Conservation (phyloP, 1,140 invertebrate species). For the Epicauta chinensis region DNA sequence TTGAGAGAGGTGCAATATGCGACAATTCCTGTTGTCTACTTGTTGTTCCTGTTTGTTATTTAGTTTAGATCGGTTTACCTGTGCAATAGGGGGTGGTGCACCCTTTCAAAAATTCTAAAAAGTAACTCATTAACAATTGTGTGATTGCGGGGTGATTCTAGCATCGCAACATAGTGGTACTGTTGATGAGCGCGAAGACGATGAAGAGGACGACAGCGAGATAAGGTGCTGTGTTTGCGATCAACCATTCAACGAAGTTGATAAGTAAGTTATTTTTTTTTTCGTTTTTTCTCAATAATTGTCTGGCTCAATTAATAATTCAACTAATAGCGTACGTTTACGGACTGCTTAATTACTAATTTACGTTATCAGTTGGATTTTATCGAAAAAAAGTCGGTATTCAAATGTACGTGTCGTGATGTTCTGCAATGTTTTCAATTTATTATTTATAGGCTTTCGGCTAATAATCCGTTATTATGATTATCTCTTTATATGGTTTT, state of each 20-base stretch:
- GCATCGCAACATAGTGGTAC: constrained; percentile 60
- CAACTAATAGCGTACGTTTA: constrained; percentile 8
- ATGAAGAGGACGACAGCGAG: constrained; percentile 53
- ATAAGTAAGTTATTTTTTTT: constrained; percentile 54
- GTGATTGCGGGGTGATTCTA: too few species aligned
- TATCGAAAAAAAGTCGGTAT: not conserved
- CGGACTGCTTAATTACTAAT: constrained; percentile 17
- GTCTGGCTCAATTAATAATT: constrained; percentile 16
- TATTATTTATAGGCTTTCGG: constrained; percentile 10
- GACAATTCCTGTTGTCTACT: too few species aligned
- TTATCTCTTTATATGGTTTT: constrained; percentile 17
- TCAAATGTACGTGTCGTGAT: constrained; percentile 8
- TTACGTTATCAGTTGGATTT: constrained; percentile 15
- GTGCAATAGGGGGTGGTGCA: constrained; percentile 7
- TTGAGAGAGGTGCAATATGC: constrained; percentile 25
- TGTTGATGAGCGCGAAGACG: constrained; percentile 52
- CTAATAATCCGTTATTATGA: constrained; percentile 1
- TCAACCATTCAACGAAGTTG: constrained; percentile 61
- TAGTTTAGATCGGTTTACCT: constrained; percentile 20
- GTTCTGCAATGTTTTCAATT: constrained; percentile 10
- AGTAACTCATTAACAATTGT: not conserved
- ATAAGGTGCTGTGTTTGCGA: constrained; percentile 62
- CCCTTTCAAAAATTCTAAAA: not conserved
- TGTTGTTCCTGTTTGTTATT: constrained; percentile 13
- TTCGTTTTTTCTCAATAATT: constrained; percentile 1